phyloP scores from a whole-genome alignment of 2,797 vertebrate genomes.

The Falco rusticolus region DNA sequence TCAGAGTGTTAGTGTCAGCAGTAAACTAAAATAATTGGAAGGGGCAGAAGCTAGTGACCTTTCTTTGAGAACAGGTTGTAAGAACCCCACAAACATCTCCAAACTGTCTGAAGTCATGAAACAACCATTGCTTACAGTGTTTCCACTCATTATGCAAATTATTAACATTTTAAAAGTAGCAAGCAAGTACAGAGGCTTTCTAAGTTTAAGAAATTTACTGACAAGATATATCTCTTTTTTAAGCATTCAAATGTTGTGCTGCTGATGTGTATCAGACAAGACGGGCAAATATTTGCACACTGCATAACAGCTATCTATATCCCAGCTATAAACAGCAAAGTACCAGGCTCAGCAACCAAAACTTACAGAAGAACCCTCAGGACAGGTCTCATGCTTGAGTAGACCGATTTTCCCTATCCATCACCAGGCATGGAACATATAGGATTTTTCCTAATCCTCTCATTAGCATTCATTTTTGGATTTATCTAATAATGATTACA shows the following conservation, averaged over 20 bases:
- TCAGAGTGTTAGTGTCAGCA: not conserved
- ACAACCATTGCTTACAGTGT: not conserved
- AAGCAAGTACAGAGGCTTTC: not conserved
- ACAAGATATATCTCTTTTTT: not conserved
- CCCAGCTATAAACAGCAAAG: not conserved
- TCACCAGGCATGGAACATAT: not conserved
- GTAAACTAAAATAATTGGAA: not conserved
- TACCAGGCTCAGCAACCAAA: not conserved
- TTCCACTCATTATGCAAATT: not conserved
- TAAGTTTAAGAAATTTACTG: not conserved
- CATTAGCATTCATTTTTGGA: not conserved
- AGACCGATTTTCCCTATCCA: not conserved
- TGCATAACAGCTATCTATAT: not conserved
- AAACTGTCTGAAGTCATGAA: not conserved
- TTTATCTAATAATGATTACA: not conserved
- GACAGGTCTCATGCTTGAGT: not conserved
- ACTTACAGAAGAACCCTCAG: not conserved
- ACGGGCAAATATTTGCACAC: not conserved
- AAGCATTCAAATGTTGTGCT: not conserved
- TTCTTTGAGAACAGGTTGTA: not conserved
- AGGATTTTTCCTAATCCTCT: not conserved
- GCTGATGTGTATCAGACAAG: not conserved
- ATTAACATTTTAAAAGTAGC: not conserved
- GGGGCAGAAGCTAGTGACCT: not conserved
- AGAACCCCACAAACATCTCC: not conserved